Evolutionary conservation across 1,140 invertebrate genomes (phyloP).

Genomic region (Coelopa frigida): DNA sequence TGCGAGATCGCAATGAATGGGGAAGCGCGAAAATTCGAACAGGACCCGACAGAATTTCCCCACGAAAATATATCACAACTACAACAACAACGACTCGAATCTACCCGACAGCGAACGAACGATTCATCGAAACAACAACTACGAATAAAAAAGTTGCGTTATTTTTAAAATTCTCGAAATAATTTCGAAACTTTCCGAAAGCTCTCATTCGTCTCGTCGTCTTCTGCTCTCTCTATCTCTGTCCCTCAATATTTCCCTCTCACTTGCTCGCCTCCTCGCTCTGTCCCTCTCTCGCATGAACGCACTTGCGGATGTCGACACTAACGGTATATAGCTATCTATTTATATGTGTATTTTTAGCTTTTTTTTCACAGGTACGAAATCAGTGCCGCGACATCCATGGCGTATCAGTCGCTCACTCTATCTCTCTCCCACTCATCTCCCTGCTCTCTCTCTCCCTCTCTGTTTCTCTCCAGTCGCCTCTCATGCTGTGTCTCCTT

Average conservation of each 20-base stretch:
- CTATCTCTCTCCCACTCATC: neutral
- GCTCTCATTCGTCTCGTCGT: neutral
- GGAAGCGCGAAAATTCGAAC: constrained; percentile 19
- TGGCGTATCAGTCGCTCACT: neutral
- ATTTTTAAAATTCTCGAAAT: constrained; percentile 44
- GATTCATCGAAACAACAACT: no score
- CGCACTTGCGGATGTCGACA: no score
- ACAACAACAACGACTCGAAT: constrained; percentile 19
- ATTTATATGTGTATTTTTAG: neutral
- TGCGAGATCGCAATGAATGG: constrained; percentile 39
- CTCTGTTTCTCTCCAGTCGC: constrained; percentile 1
- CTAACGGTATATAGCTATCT: no score
- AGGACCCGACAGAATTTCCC: constrained; percentile 17
- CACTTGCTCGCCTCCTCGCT: constrained; percentile 5
- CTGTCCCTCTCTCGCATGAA: no score
- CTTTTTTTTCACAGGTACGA: no score
- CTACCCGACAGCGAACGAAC: no score
- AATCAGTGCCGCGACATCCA: no score
- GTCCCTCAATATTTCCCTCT: constrained; percentile 4
- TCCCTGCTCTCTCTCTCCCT: neutral
- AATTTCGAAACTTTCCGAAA: constrained; percentile 34
- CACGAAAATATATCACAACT: constrained; percentile 17
- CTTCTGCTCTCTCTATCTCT: neutral
- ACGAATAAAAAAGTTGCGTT: no score
- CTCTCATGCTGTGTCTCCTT: neutral